These are phyloP conservation scores for Elephantulus edwardii DNA, from an alignment of 2,113 vertebrate species.

Conservation along the genomic window DNA sequence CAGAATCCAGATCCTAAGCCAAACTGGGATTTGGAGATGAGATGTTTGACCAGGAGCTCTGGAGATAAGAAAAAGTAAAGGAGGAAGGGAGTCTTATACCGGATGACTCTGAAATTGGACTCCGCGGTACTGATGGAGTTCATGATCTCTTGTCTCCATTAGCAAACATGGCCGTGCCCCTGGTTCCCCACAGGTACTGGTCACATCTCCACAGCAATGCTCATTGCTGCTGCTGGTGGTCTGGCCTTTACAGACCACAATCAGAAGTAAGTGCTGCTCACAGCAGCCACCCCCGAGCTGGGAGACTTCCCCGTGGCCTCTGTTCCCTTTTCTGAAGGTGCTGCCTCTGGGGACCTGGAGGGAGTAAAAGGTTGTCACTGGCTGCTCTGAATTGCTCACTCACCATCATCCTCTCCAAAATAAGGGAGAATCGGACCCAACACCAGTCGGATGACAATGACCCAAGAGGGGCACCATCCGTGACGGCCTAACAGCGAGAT, in stretches of 20 bases:
- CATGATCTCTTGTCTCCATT: background rate
- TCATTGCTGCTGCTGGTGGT: background rate
- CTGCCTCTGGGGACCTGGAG: background rate
- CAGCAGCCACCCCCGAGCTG: background rate
- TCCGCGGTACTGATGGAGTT: rapidly evolving
- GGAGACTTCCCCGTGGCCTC: background rate
- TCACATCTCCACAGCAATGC: too few species aligned
- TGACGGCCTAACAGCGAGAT: too few species aligned
- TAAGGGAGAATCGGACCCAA: background rate
- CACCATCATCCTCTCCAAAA: too few species aligned
- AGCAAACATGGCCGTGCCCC: background rate
- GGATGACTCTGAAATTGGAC: background rate
- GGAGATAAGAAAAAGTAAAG: background rate
- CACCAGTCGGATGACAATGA: too few species aligned
- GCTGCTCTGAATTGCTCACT: background rate
- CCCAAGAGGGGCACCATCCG: background rate
- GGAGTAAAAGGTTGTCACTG: background rate
- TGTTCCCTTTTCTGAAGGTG: background rate
- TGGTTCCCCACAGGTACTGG: rapidly evolving
- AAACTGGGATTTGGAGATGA: background rate
- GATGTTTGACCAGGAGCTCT: background rate
- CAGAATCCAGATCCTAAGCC: background rate
- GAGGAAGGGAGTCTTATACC: background rate
- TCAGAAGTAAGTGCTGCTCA: constrained; percentile 25
- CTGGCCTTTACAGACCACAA: background rate